Conservation (phyloP, 2,888 invertebrate species). For the Trichacis sp. region DNA sequence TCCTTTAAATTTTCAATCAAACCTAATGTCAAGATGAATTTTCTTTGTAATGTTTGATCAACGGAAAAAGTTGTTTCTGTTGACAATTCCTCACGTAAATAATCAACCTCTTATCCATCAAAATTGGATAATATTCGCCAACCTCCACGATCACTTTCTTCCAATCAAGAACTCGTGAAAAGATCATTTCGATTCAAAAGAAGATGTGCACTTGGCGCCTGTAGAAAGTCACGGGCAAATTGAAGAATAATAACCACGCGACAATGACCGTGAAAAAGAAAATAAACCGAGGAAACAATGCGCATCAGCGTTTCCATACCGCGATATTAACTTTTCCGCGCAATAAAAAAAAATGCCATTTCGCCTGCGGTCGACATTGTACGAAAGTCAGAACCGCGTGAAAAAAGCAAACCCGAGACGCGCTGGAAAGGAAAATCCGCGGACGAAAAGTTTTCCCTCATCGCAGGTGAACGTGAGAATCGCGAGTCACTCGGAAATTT, state of each 20-base stretch:
- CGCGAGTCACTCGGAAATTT: background rate
- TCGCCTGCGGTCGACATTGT: background rate
- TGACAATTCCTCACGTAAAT: no score
- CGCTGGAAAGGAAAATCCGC: background rate
- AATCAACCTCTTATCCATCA: no score
- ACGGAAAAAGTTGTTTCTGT: no score
- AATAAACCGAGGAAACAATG: slow-evolving; percentile 25
- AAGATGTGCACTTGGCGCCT: slow-evolving; percentile 34
- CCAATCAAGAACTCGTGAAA: slow-evolving; percentile 29
- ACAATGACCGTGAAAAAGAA: slow-evolving; percentile 41
- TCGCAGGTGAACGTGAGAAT: no score
- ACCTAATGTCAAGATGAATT: no score
- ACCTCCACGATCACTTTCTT: slow-evolving; percentile 41
- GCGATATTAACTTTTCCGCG: background rate
- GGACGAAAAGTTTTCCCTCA: background rate
- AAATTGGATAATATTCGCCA: background rate
- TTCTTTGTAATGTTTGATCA: no score
- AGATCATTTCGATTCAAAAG: slow-evolving; percentile 31
- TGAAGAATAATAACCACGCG: slow-evolving; percentile 34
- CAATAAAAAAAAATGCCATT: background rate
- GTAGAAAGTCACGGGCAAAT: slow-evolving; percentile 39
- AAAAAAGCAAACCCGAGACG: no score
- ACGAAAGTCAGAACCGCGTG: background rate
- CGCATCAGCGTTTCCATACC: slow-evolving; percentile 18
- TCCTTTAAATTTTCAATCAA: no score